Base-by-base conservation (phyloP, 2,797 vertebrate species). In the Neostethus bicornis region DNA sequence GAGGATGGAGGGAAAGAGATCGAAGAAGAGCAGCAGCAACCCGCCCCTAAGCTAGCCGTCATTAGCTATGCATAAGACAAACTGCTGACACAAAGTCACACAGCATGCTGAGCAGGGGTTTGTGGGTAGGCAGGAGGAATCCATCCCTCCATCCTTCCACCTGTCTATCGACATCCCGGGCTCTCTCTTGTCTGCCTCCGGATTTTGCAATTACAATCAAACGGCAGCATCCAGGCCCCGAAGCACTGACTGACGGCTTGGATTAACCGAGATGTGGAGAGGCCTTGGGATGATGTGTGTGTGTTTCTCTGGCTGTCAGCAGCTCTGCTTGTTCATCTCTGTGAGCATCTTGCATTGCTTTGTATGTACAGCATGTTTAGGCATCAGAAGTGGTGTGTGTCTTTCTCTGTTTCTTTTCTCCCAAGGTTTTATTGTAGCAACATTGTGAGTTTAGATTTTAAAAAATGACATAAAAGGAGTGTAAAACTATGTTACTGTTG, bases 41-140 rank as follows among this genome's bases (percentile, higher is more conserved):
- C 79, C 12, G 20, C 48, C 69, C 69, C 79, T 73, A 68, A 23
- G 57, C 29, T 51, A 89, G 86, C 87, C 85, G 73, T 92, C 93
- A 93, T 96, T 94, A 94, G 90, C 90, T 91, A 95, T 94, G 93
- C 93, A 93, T 90, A 92, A 93, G 91, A 92, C 90, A 93, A 95
- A 94, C 89, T 93, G 93, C 93, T 94, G 93, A 95, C 92, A 93
- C 91, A 85, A 91, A 91, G 93, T 91, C 85, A 91, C 85, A 79
- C 64, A 53, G 79, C 71, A 34, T 69, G 80, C 80, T 67, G 85
- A 84, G 82, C 80, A 68, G 81, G 72, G 86, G 73, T 70, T 88
- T 80, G 77, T 87, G 82, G 84, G 85, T 76, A 85, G 82, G 70
- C 79, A 78, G 73, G 65, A 81, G 79, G 75, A 81, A 79, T 80